Evolutionary conservation across 2,113 vertebrate genomes (phyloP).

Genomic region (Crotophaga sulcirostris): DNA sequence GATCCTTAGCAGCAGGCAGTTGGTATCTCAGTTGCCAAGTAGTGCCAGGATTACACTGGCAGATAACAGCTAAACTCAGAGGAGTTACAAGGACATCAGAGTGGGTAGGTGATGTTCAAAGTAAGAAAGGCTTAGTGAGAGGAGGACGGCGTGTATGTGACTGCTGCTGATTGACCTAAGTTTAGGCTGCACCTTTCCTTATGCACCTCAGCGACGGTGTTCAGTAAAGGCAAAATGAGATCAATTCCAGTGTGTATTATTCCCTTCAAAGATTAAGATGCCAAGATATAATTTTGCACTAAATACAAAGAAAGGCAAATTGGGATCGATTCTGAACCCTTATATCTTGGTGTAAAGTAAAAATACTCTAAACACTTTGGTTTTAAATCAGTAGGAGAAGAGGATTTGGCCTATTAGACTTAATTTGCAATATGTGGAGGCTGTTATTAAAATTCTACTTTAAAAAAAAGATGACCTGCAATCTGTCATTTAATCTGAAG

Average conservation of each 20-base stretch:
- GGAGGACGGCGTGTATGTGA: fast-evolving
- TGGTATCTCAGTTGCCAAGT: not conserved
- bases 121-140: not conserved
- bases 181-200: fast-evolving
- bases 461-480: not conserved
- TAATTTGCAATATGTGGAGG: not conserved
- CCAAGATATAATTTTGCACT: not conserved
- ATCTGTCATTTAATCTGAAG: conserved; percentile 13
- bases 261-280: not conserved
- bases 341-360: not conserved
- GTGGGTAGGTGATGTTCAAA: not conserved
- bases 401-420: not conserved
- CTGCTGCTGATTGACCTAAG: not conserved
- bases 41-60: not conserved
- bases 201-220: not conserved
- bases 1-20: not conserved
- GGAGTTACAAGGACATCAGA: not conserved
- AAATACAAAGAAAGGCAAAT: not conserved
- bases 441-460: not conserved
- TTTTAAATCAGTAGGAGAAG: not conserved
- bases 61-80: not conserved
- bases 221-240: not conserved
- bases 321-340: not conserved
- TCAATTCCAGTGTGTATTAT: not conserved
- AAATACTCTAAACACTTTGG: not conserved